These are phyloP conservation scores for Tiliacea aurago DNA, from an alignment of 2,888 invertebrate species.

Conservation along the genomic window DNA sequence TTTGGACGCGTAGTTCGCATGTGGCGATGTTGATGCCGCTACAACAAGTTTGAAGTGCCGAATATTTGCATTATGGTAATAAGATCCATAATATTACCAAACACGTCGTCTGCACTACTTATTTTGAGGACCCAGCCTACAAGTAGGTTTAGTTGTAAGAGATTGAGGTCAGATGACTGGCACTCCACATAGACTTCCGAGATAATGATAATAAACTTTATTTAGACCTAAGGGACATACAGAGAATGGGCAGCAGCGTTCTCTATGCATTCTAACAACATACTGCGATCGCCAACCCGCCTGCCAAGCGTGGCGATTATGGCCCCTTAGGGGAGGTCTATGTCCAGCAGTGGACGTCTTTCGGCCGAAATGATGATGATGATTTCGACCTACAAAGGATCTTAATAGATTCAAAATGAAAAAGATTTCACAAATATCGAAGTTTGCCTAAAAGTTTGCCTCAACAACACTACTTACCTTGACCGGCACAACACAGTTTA, in stretches of 20 bases:
- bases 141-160: not conserved
- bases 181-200: not conserved
- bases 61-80: not conserved
- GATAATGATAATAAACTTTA: not conserved
- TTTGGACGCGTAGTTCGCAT: too few species aligned
- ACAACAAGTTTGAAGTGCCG: not conserved
- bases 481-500: conserved; percentile 21
- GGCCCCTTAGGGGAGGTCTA: too few species aligned
- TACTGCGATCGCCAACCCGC: too few species aligned
- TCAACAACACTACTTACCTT: conserved; percentile 18
- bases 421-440: not conserved
- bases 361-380: too few species aligned
- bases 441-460: not conserved
- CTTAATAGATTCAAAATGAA: not conserved
- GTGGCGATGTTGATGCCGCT: too few species aligned
- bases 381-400: not conserved
- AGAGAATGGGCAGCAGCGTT: too few species aligned
- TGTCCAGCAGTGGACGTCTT: too few species aligned
- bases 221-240: too few species aligned
- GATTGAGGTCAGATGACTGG: not conserved
- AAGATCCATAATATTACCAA: not conserved
- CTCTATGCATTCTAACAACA: too few species aligned
- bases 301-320: too few species aligned
- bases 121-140: not conserved
- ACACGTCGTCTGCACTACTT: not conserved